These are phyloP conservation scores for Mus pahari DNA, from an alignment of 2,113 vertebrate species.

Conservation along the genomic window DNA sequence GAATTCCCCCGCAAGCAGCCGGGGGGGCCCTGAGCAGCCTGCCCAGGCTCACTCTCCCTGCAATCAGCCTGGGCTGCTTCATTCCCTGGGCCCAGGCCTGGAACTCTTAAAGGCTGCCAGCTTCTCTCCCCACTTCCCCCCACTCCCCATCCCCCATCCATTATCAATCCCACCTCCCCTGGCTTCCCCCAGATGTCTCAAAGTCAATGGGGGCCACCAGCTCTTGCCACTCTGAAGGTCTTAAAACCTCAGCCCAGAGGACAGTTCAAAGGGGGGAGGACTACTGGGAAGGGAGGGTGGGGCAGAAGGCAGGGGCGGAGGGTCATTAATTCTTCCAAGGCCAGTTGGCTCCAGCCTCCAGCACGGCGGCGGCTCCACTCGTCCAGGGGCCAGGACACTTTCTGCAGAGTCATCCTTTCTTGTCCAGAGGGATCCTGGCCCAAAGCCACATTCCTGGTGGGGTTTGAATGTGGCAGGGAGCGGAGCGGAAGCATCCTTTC, in stretches of 20 bases:
- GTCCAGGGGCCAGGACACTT: slow-evolving; percentile 60
- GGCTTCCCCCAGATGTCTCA: neutral
- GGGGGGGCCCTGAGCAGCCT: neutral
- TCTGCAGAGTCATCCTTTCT: slow-evolving; percentile 81
- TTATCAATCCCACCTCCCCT: neutral
- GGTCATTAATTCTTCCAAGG: neutral
- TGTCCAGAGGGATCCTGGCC: slow-evolving; percentile 75
- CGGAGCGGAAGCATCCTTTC: slow-evolving; percentile 57
- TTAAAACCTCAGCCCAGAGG: slow-evolving; percentile 42
- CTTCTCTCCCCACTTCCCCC: neutral
- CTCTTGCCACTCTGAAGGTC: neutral
- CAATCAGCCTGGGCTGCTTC: neutral
- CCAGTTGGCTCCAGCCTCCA: slow-evolving; percentile 58
- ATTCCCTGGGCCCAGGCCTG: neutral
- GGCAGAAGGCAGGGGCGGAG: neutral
- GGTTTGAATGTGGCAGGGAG: slow-evolving; percentile 49
- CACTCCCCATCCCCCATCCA: neutral
- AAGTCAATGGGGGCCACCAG: neutral
- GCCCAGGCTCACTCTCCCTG: neutral
- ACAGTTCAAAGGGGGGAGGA: neutral
- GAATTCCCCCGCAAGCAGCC: slow-evolving; percentile 59
- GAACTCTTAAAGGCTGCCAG: neutral
- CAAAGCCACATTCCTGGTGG: slow-evolving; percentile 75
- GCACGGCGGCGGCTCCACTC: slow-evolving; percentile 37
- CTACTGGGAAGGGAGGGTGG: too few relatives aligned